Evolutionary conservation across 2,888 invertebrate genomes (phyloP).

Genomic region (Nephrotoma flavescens): DNA sequence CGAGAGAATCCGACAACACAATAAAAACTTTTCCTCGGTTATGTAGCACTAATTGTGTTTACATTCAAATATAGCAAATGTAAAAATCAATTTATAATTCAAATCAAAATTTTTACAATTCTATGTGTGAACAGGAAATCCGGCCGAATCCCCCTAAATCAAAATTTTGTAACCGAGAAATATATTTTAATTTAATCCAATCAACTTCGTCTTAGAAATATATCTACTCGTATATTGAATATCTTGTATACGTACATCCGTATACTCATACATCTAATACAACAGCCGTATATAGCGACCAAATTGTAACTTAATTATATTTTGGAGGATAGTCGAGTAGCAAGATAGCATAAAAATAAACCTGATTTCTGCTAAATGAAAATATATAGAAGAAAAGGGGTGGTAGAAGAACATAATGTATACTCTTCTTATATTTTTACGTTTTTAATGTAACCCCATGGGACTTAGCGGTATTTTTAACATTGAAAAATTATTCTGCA

Average conservation of each 20-base stretch:
- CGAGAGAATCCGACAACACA: neutral
- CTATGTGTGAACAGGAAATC: neutral
- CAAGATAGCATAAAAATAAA: neutral
- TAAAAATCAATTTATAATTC: neutral
- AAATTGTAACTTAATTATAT: neutral
- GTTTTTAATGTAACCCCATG: neutral
- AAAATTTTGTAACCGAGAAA: neutral
- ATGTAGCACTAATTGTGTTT: neutral
- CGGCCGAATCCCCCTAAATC: neutral
- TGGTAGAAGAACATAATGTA: neutral
- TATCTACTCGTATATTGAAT: neutral
- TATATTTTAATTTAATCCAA: neutral
- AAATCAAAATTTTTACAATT: neutral
- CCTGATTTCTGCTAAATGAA: neutral
- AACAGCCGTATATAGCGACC: neutral
- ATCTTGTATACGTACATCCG: neutral
- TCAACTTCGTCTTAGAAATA: neutral
- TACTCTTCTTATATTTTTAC: neutral
- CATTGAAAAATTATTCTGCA: neutral
- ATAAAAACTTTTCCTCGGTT: neutral
- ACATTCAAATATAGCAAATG: neutral
- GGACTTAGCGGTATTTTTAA: neutral
- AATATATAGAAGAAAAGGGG: neutral
- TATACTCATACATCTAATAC: neutral
- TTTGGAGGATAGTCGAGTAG: neutral